Base-by-base conservation (phyloP, 2,797 vertebrate species). In the Pangasius sanitwongsei region DNA sequence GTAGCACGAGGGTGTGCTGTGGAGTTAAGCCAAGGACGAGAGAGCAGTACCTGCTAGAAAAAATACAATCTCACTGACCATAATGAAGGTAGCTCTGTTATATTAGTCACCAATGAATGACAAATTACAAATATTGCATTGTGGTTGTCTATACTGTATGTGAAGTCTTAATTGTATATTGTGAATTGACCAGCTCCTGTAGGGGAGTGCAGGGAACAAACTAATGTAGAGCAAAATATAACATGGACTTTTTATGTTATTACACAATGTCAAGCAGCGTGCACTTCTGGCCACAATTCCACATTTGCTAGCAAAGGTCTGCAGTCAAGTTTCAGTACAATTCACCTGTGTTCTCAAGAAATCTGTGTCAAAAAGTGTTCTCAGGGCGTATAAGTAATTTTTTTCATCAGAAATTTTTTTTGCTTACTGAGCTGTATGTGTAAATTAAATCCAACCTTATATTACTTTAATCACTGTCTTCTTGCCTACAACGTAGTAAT, bases 1-100 rank as follows among this genome's bases (percentile, higher is more conserved):
- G 34, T 82, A 59, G 25, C 59, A 83, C 12, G 48, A 83, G 81
- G 37, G 81, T 83, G 59, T 83, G 81, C 81, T 65, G 81, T 83
- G 81, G 57, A 83, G 55, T 41, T 41, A 41, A 82, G 20, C 25
- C 6, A 57, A 57, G 4, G 53, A 80, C 31, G n/a, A 55, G 28
- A 31, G 6, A 55, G 28, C 12, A 77, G 44, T 15, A 77, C 25
- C 50, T 78, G 7, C 75, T 31, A 78, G 28, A 34, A 34, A 80
- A 80, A 80, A 78, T 50, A 77, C 1, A n/a, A 50, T 48, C 9
- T 75, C 23, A 28, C 9, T 37, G 34, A 25, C 4, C 23, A 77
- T 50, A 50, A 28, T 15, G 25, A 77, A 50, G 2, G 12, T 50
- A 50, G 11, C 15, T 77, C 44, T 48, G 72, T 6, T 48, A 28